Evolutionary conservation across 37 sponge, comb jelly and placozoan species (phyloP).

Genomic region (Axinella damicornis): DNA sequence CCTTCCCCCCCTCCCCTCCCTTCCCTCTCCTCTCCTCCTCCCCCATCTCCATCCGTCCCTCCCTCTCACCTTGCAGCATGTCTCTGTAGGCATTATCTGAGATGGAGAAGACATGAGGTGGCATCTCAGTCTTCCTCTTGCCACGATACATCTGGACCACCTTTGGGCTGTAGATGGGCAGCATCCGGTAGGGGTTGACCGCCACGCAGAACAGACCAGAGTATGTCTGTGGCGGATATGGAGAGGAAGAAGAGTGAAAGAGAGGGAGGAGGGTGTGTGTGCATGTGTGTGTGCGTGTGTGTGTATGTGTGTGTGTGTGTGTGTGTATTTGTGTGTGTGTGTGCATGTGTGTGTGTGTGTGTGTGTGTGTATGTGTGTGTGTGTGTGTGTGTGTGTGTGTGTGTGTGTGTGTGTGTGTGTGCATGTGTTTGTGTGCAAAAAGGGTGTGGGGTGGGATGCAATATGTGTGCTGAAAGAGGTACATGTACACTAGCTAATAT

Average conservation of each 20-base stretch:
- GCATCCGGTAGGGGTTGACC: slow-evolving; percentile 94
- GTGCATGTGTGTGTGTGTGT: too few species aligned
- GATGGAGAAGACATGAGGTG: slow-evolving; percentile 97
- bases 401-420: too few species aligned
- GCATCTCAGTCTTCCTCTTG: slow-evolving; percentile 93
- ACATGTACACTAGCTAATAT: too few species aligned
- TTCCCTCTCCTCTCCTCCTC: neutral
- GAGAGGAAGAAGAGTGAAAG: neutral
- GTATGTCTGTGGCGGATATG: slow-evolving; percentile 83
- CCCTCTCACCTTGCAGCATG: slow-evolving; percentile 90
- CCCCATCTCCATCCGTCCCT: too few species aligned
- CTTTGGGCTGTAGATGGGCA: slow-evolving; percentile 92
- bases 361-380: too few species aligned
- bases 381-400: too few species aligned
- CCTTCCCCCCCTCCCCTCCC: neutral
- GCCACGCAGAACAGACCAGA: slow-evolving; percentile 99
- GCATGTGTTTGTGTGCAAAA: too few species aligned
- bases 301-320: slow-evolving; percentile 1
- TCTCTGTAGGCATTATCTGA: slow-evolving; percentile 96
- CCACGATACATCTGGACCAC: slow-evolving; percentile 95
- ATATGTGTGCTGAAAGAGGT: too few species aligned
- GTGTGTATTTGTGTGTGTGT: neutral
- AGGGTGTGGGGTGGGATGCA: too few species aligned
- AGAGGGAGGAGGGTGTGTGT: slow-evolving; percentile 23
- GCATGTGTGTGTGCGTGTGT: slow-evolving; percentile 29